phyloP scores from a whole-genome alignment of 2,113 vertebrate genomes.

The Odontesthes bonariensis region DNA sequence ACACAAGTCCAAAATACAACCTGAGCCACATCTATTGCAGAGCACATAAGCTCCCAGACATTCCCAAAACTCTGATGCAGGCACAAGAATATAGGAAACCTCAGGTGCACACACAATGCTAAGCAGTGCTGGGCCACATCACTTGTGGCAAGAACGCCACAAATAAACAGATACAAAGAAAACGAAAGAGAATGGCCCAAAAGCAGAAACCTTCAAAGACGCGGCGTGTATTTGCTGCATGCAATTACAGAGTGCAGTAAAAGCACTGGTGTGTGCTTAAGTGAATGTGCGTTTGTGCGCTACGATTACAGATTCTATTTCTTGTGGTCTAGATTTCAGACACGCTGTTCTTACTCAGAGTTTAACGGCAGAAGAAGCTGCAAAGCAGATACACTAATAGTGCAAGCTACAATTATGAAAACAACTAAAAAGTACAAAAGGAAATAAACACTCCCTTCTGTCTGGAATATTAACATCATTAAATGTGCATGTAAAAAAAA shows the following conservation, averaged over 20 bases:
- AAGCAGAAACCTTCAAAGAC: conserved; percentile 66
- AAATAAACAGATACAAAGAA: conserved; percentile 47
- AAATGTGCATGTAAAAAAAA: neutral
- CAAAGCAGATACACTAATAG: neutral
- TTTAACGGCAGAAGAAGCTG: neutral
- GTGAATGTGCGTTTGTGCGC: conserved; percentile 13
- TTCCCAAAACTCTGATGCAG: neutral
- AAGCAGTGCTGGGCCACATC: conserved; percentile 11
- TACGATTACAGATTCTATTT: neutral
- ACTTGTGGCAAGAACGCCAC: conserved; percentile 25
- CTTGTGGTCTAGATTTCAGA: conserved; percentile 22
- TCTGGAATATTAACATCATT: neutral
- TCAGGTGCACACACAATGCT: conserved; percentile 8
- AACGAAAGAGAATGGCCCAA: conserved; percentile 9
- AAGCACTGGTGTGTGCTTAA: conserved; percentile 31
- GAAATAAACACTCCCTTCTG: neutral
- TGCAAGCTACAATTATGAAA: neutral
- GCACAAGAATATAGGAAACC: neutral
- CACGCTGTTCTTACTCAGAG: conserved; percentile 6
- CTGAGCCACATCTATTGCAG: neutral
- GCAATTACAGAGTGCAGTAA: conserved; percentile 65
- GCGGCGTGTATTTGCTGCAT: conserved; percentile 25
- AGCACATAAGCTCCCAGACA: neutral
- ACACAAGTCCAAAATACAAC: neutral
- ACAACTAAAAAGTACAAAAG: conserved; percentile 2